Evolutionary conservation across 2,888 invertebrate species (phyloP).

Genomic region (Chironomus riparius): DNA sequence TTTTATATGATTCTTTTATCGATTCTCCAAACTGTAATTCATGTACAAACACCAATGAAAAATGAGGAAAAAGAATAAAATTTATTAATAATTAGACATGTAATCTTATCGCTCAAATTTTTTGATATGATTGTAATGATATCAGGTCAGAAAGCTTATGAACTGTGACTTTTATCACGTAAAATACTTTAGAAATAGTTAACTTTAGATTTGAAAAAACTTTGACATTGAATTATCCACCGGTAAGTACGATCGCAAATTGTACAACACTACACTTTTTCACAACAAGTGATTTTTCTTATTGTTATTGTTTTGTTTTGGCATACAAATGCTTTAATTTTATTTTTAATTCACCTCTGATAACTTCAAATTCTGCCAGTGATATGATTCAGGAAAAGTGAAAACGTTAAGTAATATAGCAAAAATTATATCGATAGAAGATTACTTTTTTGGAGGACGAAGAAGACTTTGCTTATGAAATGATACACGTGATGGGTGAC

Average conservation of each 20-base stretch:
- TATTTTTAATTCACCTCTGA: no score
- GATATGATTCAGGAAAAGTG: no score
- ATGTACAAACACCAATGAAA: neutral
- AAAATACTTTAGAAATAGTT: neutral
- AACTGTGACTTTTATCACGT: neutral
- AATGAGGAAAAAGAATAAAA: neutral
- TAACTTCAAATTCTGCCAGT: no score
- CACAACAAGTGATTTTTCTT: no score
- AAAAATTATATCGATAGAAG: neutral
- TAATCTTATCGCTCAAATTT: neutral
- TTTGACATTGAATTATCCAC: neutral
- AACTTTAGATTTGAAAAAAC: neutral
- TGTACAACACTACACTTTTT: no score
- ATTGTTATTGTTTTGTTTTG: no score
- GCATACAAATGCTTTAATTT: no score
- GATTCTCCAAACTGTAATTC: neutral
- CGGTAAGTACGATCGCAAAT: neutral
- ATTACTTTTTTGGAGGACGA: neutral
- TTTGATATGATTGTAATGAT: no score
- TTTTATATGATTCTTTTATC: neutral
- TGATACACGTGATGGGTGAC: neutral
- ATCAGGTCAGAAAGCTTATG: no score
- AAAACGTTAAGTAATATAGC: no score
- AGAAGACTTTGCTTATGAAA: neutral
- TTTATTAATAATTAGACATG: neutral